phyloP scores from a whole-genome alignment of 2,113 vertebrate genomes.

The Odontesthes bonariensis region DNA sequence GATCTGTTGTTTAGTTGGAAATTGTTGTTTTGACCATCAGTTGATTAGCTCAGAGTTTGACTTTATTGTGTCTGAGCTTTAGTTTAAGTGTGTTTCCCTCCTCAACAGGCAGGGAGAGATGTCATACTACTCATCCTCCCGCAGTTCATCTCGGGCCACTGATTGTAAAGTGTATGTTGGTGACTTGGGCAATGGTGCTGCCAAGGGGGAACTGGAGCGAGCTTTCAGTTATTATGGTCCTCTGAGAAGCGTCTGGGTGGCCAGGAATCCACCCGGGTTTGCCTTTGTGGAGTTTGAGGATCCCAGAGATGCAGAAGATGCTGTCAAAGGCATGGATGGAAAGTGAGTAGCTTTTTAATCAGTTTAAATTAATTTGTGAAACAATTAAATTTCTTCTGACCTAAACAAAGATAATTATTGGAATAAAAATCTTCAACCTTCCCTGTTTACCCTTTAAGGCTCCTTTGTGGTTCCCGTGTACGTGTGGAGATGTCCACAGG shows the following conservation, averaged over 20 bases:
- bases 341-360: conserved; percentile 77
- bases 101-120: conserved; percentile 55
- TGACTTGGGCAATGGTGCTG: conserved; percentile 85
- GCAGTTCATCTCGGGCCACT: conserved; percentile 79
- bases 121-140: conserved; percentile 82
- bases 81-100: not conserved
- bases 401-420: not conserved
- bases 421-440: not conserved
- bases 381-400: too few relatives aligned
- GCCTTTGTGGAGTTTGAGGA: conserved; percentile 88
- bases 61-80: not conserved
- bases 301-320: conserved; percentile 85
- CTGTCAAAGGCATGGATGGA: conserved; percentile 87
- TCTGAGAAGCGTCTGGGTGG: conserved; percentile 85
- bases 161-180: conserved; percentile 87
- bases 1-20: too few relatives aligned
- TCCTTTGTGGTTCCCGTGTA: conserved; percentile 85
- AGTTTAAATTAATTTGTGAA: too few relatives aligned
- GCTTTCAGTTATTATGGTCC: conserved; percentile 88
- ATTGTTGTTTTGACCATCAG: too few relatives aligned
- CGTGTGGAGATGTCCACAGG: conserved; percentile 86
- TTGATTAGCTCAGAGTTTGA: too few relatives aligned
- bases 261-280: conserved; percentile 86
- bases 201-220: conserved; percentile 85
- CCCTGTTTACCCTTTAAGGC: conserved; percentile 51